These are phyloP conservation scores for Lasaia peninsularis DNA, from an alignment of 1,140 invertebrate species.

Conservation along the genomic window DNA sequence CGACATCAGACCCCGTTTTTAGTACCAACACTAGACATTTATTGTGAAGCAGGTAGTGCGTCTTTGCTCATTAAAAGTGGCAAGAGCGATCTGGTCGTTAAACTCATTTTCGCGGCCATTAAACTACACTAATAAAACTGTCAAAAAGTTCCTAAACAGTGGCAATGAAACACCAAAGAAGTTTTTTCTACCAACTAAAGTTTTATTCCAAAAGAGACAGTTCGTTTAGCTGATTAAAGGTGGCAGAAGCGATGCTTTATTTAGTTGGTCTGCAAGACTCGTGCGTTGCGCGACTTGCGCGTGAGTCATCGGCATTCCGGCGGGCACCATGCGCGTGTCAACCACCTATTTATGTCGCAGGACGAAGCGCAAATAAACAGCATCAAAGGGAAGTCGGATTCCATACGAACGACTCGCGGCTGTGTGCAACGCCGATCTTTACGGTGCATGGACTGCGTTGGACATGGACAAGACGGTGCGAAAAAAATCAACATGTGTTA, in stretches of 20 bases:
- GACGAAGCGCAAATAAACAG: conserved; percentile 74
- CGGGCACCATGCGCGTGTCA: conserved; percentile 68
- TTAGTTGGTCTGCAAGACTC: conserved; percentile 40
- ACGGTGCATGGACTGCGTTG: not conserved
- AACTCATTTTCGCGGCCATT: too few species aligned
- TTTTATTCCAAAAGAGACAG: conserved; percentile 20
- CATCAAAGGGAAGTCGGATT: conserved; percentile 71
- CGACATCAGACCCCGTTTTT: too few species aligned
- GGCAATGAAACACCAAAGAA: not conserved
- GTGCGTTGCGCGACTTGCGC: conserved; percentile 53
- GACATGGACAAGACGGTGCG: not conserved
- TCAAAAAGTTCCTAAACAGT: not conserved
- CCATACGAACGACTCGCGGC: conserved; percentile 28
- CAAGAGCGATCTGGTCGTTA: too few species aligned
- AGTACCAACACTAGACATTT: too few species aligned
- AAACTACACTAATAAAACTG: too few species aligned
- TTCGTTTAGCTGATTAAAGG: conserved; percentile 1
- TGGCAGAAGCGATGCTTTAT: conserved; percentile 46
- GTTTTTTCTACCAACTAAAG: not conserved
- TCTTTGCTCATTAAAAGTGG: too few species aligned
- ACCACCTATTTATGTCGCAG: conserved; percentile 75
- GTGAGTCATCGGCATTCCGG: conserved; percentile 64
- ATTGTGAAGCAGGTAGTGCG: too few species aligned
- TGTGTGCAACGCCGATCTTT: not conserved
- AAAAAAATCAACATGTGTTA: too few species aligned